These are phyloP conservation scores for Sycophila texana DNA, from an alignment of 2,888 invertebrate genomes.

Conservation along the genomic window DNA sequence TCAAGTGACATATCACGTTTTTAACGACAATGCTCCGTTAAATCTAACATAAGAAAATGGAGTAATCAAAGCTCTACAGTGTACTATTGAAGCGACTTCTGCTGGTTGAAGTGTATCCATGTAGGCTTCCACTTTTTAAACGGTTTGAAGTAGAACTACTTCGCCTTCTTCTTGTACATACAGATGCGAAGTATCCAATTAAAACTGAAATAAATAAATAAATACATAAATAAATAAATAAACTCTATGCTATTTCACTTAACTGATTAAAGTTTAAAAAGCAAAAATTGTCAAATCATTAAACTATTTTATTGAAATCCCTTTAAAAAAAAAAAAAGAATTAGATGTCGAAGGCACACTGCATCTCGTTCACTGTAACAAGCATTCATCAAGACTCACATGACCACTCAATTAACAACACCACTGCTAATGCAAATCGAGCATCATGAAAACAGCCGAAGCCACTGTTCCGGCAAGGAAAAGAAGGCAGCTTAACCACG, in stretches of 20 bases:
- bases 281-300: too few relatives aligned
- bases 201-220: constrained; percentile 40
- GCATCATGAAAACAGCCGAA: background rate
- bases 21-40: constrained; percentile 53
- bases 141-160: constrained; percentile 17
- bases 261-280: background rate
- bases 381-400: constrained; percentile 11
- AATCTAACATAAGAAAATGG: constrained; percentile 55
- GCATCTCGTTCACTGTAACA: background rate
- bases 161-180: constrained; percentile 40
- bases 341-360: too few relatives aligned
- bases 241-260: background rate
- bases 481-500: background rate
- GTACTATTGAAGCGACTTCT: constrained; percentile 49
- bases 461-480: background rate
- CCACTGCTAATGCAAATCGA: background rate
- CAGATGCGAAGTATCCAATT: constrained; percentile 22
- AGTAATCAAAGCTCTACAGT: constrained; percentile 52
- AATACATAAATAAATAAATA: background rate
- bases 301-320: too few relatives aligned
- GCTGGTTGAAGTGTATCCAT: constrained; percentile 52
- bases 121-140: constrained; percentile 48
- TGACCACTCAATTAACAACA: constrained; percentile 13
- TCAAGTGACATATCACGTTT: constrained; percentile 53
- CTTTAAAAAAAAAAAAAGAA: too few relatives aligned